Base-by-base conservation (phyloP, 2,888 invertebrate species). In the Pristionchus japonicus region DNA sequence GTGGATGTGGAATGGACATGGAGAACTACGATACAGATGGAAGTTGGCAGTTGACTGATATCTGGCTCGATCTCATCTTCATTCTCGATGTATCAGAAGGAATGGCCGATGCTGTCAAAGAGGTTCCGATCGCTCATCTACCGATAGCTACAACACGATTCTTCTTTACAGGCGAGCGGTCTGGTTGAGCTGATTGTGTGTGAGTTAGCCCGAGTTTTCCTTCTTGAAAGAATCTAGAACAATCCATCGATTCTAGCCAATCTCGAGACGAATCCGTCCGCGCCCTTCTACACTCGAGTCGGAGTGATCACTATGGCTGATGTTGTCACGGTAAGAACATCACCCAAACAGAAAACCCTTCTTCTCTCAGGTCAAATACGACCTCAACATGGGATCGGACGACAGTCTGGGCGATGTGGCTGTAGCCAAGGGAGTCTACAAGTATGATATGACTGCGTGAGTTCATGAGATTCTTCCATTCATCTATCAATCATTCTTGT, bases 11-110 rank as follows among this genome's bases (percentile, higher is more conserved):
- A 37, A 70, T 70, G 70, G 70, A 70, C 37, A 17, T 17, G 3
- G 70, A 20, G 0, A 70, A 37, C 70, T 70, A 31, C 37, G 37
- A 67, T 34, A 67, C 67, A 20, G 67, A 70, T 70, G 70, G 70
- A 70, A 70, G 37, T 7, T 70, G 70, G 70, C 34, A 70, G 17
- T 20, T 37, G 37, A 70, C 34, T 70, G 70, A 70, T 34, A 70
- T 70, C 70, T 70, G 70, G 70, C 34, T 70, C 2, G 70, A 70
- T 70, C 34, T 70, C 37, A 70, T 70, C 37, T 70, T 70, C 20
- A 70, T 70, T 70, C 70, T 70, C 20, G 70, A 70, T 70, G 37
- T 70, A 3, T 70, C 70, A 1, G 70, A 70, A 20, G 70, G 70
- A 70, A 70, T 70, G 70, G 20, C 34, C 2, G 20, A 20, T 34